Base-by-base conservation (phyloP, 1,140 invertebrate species). In the Drosophila ironensis region DNA sequence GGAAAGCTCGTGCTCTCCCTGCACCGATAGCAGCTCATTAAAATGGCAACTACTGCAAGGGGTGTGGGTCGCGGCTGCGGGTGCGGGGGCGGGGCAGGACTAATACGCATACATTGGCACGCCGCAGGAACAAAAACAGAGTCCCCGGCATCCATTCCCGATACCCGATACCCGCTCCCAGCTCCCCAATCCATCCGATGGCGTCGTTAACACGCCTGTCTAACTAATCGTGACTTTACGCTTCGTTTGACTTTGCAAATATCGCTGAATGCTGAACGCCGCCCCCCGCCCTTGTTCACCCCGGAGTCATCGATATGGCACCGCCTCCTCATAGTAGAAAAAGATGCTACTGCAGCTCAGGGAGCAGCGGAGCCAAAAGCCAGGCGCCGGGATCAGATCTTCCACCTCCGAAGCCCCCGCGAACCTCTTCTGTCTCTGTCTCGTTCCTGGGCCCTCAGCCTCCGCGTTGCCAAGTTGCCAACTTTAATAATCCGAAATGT, bases 201-300 rank as follows among this genome's bases (percentile, higher is more conserved):
- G 70, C 44, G 40, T 86, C 81, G 80, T 84, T 84, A 84, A 84
- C 80, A 86, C 81, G 87, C 78, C 87, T 88, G 87, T 88, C 87
- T 88, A 88, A 88, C 87, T 88, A 88, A 88, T 88, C 87, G 87
- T 88, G 87, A 88, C 87, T 88, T 88, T 87, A 87, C 81, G 87
- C 87, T 88, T 88, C 87, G 87, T 87, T 88, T 81, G 86, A 88
- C 76, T 88, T 88, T 82, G 72, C 87, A 88, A 82, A 88, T 80
- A 88, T 80, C 81, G 81, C 71, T 67, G 54, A 74, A 82, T 78
- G 57, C 47, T 16, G 14, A 37, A 70, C 57, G 69, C 38, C 17
- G 37, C 33, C 24, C 50, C 40, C 45, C 44, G 33, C 45, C 50
- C 35, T 44, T 14, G 12, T 12, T 3, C 14, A 8, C 16, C 27